Evolutionary conservation across 1,140 invertebrate species (phyloP).

Genomic region (Aphidius ervi): DNA sequence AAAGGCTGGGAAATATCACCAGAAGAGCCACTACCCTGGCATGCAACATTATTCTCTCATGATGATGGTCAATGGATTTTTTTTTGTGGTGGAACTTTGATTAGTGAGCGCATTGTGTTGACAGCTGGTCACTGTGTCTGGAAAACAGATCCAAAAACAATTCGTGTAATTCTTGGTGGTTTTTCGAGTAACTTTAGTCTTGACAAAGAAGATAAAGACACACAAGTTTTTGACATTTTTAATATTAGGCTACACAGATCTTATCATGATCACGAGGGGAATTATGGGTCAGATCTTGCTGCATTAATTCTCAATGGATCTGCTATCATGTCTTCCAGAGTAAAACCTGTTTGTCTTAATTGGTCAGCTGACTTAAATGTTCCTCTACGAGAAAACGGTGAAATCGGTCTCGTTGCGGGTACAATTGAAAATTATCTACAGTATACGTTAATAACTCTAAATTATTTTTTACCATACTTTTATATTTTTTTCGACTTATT

Average conservation of each 20-base stretch:
- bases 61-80: slow-evolving; percentile 43
- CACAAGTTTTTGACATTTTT: slow-evolving; percentile 38
- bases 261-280: slow-evolving; percentile 49
- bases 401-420: slow-evolving; percentile 40
- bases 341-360: slow-evolving; percentile 47
- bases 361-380: slow-evolving; percentile 33
- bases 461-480: not conserved
- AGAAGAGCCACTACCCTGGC: slow-evolving; percentile 42
- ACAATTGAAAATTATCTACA: slow-evolving; percentile 16
- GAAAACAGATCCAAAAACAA: slow-evolving; percentile 35
- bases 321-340: slow-evolving; percentile 31
- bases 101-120: slow-evolving; percentile 42
- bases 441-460: too few species aligned
- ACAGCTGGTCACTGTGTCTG: slow-evolving; percentile 53
- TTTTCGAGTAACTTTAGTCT: slow-evolving; percentile 39
- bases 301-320: slow-evolving; percentile 39
- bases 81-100: slow-evolving; percentile 48
- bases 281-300: slow-evolving; percentile 52
- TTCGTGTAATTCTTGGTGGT: slow-evolving; percentile 42
- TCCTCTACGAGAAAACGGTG: slow-evolving; percentile 25
- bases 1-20: slow-evolving; percentile 35
- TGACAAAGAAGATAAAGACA: slow-evolving; percentile 26
- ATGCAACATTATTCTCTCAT: slow-evolving; percentile 41
- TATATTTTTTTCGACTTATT: not conserved
- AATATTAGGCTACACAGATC: slow-evolving; percentile 39